These are phyloP conservation scores for Leptogaster cylindrica DNA, from an alignment of 2,888 invertebrate species.

Conservation along the genomic window DNA sequence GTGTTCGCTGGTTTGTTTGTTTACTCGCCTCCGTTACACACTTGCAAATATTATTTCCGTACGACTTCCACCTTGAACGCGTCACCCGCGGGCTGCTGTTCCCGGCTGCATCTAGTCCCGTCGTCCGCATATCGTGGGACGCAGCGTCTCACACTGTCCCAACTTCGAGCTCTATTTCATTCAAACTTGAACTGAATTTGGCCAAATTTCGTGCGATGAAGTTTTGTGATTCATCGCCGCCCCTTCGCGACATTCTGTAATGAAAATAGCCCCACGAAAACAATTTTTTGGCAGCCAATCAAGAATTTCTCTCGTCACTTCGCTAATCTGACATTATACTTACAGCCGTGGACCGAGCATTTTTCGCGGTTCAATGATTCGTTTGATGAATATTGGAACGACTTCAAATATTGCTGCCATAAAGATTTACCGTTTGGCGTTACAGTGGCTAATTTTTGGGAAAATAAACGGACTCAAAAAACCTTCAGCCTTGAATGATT, in stretches of 20 bases:
- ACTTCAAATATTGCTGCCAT: neutral
- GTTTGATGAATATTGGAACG: neutral
- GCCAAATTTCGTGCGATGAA: neutral
- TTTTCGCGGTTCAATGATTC: neutral
- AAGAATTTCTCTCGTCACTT: conserved; percentile 20
- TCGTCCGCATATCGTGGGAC: neutral
- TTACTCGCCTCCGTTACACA: neutral
- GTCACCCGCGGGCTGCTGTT: too few species aligned
- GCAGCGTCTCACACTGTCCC: neutral
- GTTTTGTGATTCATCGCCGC: neutral
- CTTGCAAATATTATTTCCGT: conserved; percentile 15
- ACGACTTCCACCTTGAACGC: neutral
- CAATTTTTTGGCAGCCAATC: conserved; percentile 11
- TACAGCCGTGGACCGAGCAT: neutral
- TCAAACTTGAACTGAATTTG: conserved; percentile 30
- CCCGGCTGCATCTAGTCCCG: too few species aligned
- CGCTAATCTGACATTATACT: conserved; percentile 4
- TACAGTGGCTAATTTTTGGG: too few species aligned
- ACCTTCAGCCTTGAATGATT: too few species aligned
- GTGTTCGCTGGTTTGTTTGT: neutral
- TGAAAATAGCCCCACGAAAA: conserved; percentile 21
- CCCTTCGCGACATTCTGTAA: neutral
- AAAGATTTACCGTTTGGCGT: too few species aligned
- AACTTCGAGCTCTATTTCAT: neutral
- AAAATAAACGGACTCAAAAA: too few species aligned